These are phyloP conservation scores for Stegana nigrithorax DNA, from an alignment of 2,888 invertebrate species.

Conservation along the genomic window DNA sequence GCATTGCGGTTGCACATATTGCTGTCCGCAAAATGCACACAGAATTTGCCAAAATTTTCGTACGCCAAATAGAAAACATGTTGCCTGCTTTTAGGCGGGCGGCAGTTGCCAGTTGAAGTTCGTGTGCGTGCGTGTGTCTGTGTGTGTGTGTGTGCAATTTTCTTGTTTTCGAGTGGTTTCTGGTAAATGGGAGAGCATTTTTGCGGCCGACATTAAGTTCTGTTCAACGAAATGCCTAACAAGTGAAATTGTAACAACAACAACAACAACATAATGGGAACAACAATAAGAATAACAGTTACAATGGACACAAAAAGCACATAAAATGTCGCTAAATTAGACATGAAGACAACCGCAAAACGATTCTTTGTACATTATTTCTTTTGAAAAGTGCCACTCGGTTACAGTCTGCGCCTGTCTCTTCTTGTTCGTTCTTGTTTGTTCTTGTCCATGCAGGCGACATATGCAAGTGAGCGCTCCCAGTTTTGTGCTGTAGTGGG, in stretches of 20 bases:
- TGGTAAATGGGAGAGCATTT: slow-evolving; percentile 28
- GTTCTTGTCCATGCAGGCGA: too few relatives aligned
- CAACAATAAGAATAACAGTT: slow-evolving; percentile 34
- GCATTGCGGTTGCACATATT: slow-evolving; percentile 33
- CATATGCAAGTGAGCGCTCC: too few relatives aligned
- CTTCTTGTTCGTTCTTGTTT: too few relatives aligned
- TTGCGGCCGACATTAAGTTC: slow-evolving; percentile 38
- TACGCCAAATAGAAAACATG: too few relatives aligned
- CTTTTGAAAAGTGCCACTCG: too few relatives aligned
- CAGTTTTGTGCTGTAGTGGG: too few relatives aligned
- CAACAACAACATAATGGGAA: slow-evolving; percentile 29
- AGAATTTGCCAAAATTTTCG: slow-evolving; percentile 50
- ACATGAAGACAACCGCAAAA: slow-evolving; percentile 65
- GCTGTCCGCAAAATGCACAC: slow-evolving; percentile 47
- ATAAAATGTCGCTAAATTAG: slow-evolving; percentile 67
- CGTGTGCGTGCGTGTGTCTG: too few relatives aligned
- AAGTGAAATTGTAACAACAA: slow-evolving; percentile 16
- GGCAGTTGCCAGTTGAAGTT: slow-evolving; percentile 47
- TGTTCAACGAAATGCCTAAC: too few relatives aligned
- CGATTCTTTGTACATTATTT: too few relatives aligned
- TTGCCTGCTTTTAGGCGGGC: slow-evolving; percentile 21
- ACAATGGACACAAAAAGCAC: slow-evolving; percentile 57
- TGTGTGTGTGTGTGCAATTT: neutral
- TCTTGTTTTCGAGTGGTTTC: too few relatives aligned
- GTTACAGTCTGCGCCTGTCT: too few relatives aligned